Percentiles rank a stretch among this genome's conserved stretches.
Evolutionary conservation across 2,797 vertebrate species (phyloP).

Genomic region (Chelonia mydas): DNA sequence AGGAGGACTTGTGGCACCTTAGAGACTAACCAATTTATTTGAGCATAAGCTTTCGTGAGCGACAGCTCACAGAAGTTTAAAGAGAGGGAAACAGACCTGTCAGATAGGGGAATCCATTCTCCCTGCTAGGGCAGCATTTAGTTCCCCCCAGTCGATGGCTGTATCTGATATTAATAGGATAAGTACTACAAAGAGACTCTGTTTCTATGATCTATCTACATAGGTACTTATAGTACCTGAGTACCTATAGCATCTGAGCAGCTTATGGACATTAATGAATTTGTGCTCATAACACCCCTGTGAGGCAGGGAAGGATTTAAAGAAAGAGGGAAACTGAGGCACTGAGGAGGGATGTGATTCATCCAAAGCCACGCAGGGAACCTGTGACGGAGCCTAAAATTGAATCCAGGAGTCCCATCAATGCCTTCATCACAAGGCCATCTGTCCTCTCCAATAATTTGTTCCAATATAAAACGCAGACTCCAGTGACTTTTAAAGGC

Average conservation of each 20-base stretch:
- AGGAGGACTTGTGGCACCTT: too few relatives aligned
- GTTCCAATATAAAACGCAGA: neutral
- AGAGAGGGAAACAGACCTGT: neutral
- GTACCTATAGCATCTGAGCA: fast-evolving
- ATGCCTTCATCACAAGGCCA: neutral
- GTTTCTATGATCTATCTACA: neutral
- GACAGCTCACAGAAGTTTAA: neutral
- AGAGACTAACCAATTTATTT: too few relatives aligned
- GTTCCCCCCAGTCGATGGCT: fast-evolving
- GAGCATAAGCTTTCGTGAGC: too few relatives aligned
- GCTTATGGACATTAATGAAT: neutral
- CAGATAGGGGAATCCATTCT: neutral
- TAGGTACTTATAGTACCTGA: neutral
- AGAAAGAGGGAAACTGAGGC: fast-evolving
- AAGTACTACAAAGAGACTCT: fast-evolving
- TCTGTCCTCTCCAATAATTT: neutral
- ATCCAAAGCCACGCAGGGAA: neutral
- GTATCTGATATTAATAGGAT: fast-evolving
- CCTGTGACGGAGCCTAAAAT: neutral
- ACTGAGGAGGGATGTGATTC: fast-evolving
- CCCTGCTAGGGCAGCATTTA: neutral
- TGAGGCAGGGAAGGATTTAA: neutral
- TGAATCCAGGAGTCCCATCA: neutral
- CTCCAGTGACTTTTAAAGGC: neutral
- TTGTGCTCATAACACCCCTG: neutral